Percentiles rank a stretch among this genome's conserved stretches.
These are phyloP conservation scores for Sinocyclocheilus anophthalmus DNA, from an alignment of 2,113 vertebrate genomes.

Conservation along the genomic window DNA sequence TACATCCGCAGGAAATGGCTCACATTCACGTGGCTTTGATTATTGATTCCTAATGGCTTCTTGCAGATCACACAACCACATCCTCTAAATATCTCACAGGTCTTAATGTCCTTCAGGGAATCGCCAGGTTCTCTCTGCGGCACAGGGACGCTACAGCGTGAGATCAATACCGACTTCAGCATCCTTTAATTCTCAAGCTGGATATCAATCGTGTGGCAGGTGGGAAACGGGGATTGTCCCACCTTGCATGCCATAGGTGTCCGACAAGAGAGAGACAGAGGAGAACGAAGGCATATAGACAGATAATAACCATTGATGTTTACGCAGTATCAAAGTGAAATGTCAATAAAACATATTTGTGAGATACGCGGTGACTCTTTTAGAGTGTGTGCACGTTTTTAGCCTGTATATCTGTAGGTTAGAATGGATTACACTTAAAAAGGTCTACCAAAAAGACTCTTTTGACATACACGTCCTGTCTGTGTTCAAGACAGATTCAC, in stretches of 20 bases:
- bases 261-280: not conserved
- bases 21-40: not conserved
- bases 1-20: slow-evolving; percentile 20
- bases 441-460: not conserved
- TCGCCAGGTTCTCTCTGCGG: slow-evolving; percentile 41
- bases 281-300: not conserved
- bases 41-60: slow-evolving; percentile 6
- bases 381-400: not conserved
- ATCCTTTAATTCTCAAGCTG: slow-evolving; percentile 71
- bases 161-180: slow-evolving; percentile 73
- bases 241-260: slow-evolving; percentile 9
- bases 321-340: slow-evolving; percentile 9
- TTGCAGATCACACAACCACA: not conserved
- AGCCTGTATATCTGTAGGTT: not conserved
- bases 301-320: slow-evolving; percentile 9
- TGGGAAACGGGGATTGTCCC: slow-evolving; percentile 51
- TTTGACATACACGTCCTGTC: not conserved
- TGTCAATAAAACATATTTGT: slow-evolving; percentile 12
- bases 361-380: not conserved
- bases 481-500: not conserved
- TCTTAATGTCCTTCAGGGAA: slow-evolving; percentile 48
- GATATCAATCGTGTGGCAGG: slow-evolving; percentile 66
- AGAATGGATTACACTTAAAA: not conserved
- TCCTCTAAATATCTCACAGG: slow-evolving; percentile 13
- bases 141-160: slow-evolving; percentile 37